Evolutionary conservation across 2,113 vertebrate genomes (phyloP).

Genomic region (Ursus arctos): DNA sequence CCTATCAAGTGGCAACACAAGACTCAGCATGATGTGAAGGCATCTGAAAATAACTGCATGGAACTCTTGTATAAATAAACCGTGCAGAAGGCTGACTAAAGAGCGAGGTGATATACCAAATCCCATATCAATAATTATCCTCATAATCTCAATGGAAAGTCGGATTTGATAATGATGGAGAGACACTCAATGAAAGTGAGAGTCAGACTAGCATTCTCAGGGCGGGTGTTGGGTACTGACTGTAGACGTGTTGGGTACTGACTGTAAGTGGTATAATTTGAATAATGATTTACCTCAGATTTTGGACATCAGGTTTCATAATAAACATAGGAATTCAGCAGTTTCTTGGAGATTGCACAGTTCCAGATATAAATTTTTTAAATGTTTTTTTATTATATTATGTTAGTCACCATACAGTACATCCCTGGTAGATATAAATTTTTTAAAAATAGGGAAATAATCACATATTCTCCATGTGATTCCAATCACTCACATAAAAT

Average conservation of each 20-base stretch:
- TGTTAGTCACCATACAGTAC: too few species aligned
- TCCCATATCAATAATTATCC: background rate
- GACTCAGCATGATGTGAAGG: background rate
- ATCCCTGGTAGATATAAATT: background rate
- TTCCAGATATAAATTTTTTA: background rate
- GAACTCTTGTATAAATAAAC: background rate
- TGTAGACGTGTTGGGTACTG: background rate
- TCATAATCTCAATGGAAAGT: background rate
- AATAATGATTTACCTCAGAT: background rate
- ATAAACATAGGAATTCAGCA: background rate
- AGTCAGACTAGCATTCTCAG: background rate
- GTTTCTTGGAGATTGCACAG: background rate
- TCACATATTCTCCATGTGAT: background rate
- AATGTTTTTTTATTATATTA: too few species aligned
- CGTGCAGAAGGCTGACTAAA: background rate
- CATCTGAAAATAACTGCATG: background rate
- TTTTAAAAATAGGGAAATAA: background rate
- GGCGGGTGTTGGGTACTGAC: too few species aligned
- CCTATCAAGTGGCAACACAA: background rate
- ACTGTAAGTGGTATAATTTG: background rate
- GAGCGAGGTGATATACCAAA: background rate
- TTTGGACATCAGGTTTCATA: background rate
- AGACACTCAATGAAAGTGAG: background rate
- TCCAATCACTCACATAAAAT: background rate
- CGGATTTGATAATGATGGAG: background rate